Evolutionary conservation across 2,888 invertebrate species (phyloP).

Genomic region (Molorchus minor): DNA sequence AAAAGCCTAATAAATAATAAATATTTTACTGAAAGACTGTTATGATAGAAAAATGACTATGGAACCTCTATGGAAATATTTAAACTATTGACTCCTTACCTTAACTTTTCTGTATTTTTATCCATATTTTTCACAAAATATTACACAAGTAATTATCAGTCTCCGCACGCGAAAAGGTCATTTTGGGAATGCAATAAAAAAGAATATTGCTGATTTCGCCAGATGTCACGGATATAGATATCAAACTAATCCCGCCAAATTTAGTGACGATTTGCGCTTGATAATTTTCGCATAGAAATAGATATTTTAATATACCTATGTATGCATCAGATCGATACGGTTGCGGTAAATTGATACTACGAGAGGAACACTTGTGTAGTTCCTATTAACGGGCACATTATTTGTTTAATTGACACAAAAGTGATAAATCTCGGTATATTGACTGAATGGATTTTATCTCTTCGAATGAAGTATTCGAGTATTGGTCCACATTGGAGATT

Average conservation of each 20-base stretch:
- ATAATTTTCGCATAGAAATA: conserved; percentile 18
- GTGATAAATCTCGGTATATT: neutral
- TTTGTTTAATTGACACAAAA: conserved; percentile 6
- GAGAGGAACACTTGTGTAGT: neutral
- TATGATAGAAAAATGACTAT: no score
- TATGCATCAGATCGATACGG: conserved; percentile 8
- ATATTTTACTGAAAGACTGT: no score
- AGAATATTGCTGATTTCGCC: conserved; percentile 19
- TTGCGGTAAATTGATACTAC: conserved; percentile 1
- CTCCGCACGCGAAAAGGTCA: neutral
- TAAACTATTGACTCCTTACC: no score
- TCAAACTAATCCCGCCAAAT: conserved; percentile 17
- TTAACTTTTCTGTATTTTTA: neutral
- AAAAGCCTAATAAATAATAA: no score
- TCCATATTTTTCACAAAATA: conserved; percentile 7
- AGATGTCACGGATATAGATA: conserved; percentile 24
- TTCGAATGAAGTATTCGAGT: no score
- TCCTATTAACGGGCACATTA: conserved; percentile 3
- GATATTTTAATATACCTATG: conserved; percentile 1
- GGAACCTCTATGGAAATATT: no score
- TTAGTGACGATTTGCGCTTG: conserved; percentile 14
- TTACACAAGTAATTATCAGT: neutral
- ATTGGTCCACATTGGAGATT: no score
- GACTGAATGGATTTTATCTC: neutral
- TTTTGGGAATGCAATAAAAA: conserved; percentile 11